phyloP scores from a whole-genome alignment of 2,797 vertebrate species.

The Pseudochirops corinnae region DNA sequence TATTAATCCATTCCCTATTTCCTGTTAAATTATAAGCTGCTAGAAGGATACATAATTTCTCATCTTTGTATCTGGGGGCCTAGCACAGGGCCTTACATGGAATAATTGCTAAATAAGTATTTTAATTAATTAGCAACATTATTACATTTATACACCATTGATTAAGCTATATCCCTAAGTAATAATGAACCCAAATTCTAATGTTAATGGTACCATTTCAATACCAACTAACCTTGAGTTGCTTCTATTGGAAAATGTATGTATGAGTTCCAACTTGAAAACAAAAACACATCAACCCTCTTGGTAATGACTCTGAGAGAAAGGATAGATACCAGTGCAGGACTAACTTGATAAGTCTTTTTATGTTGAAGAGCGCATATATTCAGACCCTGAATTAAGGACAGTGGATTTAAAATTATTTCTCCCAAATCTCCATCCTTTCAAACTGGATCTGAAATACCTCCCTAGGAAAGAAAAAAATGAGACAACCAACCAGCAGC shows the following conservation, averaged over 20 bases:
- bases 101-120: background rate
- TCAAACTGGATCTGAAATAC: background rate
- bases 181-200: background rate
- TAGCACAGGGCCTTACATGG: background rate
- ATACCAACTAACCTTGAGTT: background rate
- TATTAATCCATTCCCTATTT: background rate
- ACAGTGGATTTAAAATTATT: background rate
- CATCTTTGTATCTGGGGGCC: background rate
- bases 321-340: background rate
- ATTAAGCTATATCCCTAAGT: background rate
- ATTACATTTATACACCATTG: background rate
- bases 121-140: background rate
- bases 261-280: background rate
- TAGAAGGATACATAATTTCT: background rate
- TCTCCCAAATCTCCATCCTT: background rate
- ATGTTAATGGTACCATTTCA: background rate
- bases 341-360: background rate
- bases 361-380: background rate
- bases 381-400: background rate
- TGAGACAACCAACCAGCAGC: background rate
- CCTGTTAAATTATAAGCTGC: background rate
- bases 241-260: background rate
- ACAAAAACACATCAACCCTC: background rate
- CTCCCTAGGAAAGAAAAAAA: background rate
- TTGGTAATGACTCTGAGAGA: background rate